Base-by-base conservation (phyloP, 2,888 invertebrate genomes). In the Thalpophila matura region DNA sequence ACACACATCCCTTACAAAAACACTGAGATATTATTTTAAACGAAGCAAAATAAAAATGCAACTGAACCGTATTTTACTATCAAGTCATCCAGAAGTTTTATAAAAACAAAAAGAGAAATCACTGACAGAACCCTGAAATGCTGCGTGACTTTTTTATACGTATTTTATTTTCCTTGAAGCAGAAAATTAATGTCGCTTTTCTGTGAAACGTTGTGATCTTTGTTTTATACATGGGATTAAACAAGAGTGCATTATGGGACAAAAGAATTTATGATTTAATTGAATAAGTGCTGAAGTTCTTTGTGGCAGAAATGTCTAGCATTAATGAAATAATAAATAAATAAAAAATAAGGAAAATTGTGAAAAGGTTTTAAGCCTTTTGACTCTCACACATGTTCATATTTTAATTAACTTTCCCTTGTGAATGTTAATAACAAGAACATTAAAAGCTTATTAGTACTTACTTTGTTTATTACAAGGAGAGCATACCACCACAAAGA, bases 151-250 rank as follows among this genome's bases (percentile, higher is more conserved):
- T 22, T 49, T 47, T 62, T 37, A 20, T 42, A 42, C 0, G n/a
- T n/a, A n/a, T 5, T 18, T 49, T 18, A 46, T 46, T 47, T 43
- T 45, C 24, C 0, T 5, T 12, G 10, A 55, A 40, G 31, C 37
- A 51, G 62, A 29, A 71, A 63, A 53, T 65, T 55, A 63, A 58
- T 55, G 57, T 58, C 22, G n/a, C 37, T 38, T 43, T 27, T 67
- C 38, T 26, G n/a, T 40, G 46, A 9, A 61, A 40, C 6, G 35
- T 46, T 14, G 37, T 64, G 61, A 70, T 55, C 63, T 51, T 55
- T 70, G 46, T 75, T 74, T 71, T 72, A 74, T 74, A 37, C 38
- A 42, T 38, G 47, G 16, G 22, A 58, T 65, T 54, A 51, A 66
- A 63, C 26, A 54, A 40, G 37, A 59, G 27, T 72, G 60, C 46